Evolutionary conservation across 2,113 vertebrate species (phyloP).

Genomic region (Grallaria varia): DNA sequence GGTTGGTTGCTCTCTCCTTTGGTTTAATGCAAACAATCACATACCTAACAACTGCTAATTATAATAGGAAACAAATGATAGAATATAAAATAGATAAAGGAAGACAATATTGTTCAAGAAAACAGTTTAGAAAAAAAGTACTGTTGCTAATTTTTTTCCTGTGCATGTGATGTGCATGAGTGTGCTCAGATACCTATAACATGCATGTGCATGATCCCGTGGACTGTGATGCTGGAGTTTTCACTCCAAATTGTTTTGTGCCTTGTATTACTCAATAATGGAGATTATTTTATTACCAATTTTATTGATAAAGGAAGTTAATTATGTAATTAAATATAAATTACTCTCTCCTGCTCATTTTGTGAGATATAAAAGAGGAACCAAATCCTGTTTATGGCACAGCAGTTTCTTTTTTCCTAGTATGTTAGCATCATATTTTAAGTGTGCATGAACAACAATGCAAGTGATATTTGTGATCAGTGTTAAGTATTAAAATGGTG

Average conservation of each 20-base stretch:
- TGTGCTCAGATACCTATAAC: conserved; percentile 30
- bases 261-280: conserved; percentile 48
- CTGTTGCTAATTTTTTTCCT: conserved; percentile 61
- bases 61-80: not conserved
- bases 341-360: not conserved
- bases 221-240: conserved; percentile 46
- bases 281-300: conserved; percentile 46
- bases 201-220: conserved; percentile 76
- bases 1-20: not conserved
- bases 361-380: not conserved
- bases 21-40: not conserved
- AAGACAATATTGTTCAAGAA: not conserved
- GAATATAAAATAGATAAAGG: not conserved
- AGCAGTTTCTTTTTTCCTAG: not conserved
- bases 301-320: not conserved
- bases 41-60: not conserved
- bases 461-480: not conserved
- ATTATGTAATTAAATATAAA: not conserved
- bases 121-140: not conserved
- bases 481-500: not conserved
- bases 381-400: not conserved
- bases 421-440: not conserved
- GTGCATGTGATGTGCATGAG: conserved; percentile 63
- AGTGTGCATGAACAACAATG: conserved; percentile 28
- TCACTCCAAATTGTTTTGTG: conserved; percentile 62